Evolutionary conservation across 2,113 vertebrate species (phyloP), one percentile per base, ranked within the genome.

Genomic region (Maccullochella peelii): DNA sequence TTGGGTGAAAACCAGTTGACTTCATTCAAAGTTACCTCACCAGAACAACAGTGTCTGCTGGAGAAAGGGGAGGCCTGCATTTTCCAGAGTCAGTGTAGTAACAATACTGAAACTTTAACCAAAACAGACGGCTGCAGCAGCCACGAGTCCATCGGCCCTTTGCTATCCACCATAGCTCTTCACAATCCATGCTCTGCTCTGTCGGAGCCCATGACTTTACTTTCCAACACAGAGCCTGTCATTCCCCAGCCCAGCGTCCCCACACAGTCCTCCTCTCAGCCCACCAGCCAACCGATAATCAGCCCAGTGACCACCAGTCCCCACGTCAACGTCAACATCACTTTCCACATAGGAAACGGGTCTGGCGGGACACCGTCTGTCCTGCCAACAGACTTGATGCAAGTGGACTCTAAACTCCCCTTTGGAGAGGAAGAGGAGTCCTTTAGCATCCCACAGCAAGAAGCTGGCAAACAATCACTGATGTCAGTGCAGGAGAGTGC

Each of bases 241-340:
- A 50, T 38, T 33, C 44, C 82, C 8, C 90, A 82, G 65, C 42
- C 66, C 63, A 90, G 69, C 50, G 2, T 68, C 25, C 20, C 58
- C 50, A 61, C 82, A 68, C 87, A 88, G 90, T 63, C 49, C 40
- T 84, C 70, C 36, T 65, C 59, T 2, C 57, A 59, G 67, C 82
- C 73, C 74, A 94, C 75, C 84, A 89, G 79, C 79, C 83, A 67
- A 1, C 91, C 83, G 40, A 82, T 84, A 36, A 59, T 87, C 62
- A 73, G 72, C 79, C 86, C 93, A 1, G 55, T 89, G 50, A 78
- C 92, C 59, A 83, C 85, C 69, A 92, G 81, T 44, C 95, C 92
- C 4, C 86, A 93, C 0, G 86, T 96, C 47, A 95, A 95, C 1
- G 88, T 96, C 73, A 96, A 85, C 86, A 92, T 96, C 90, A 95